Base-by-base conservation (phyloP, 1,140 invertebrate genomes). In the Theocolax elegans region DNA sequence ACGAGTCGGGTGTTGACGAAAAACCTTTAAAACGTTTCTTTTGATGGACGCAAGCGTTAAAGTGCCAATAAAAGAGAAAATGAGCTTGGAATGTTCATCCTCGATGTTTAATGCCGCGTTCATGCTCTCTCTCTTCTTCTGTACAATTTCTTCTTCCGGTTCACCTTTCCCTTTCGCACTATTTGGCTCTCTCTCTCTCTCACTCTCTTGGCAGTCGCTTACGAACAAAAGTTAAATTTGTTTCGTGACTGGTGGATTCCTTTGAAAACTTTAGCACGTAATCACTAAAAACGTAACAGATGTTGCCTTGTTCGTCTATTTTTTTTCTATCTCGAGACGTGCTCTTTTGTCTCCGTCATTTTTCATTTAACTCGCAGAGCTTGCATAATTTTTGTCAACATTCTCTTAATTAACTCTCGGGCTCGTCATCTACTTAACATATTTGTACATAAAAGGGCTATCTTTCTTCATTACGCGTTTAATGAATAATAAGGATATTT, bases 141-240 rank as follows among this genome's bases (percentile, higher is more conserved):
- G 7, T 44, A 3, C 15, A 44, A 3, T 17, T 44, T 15, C 15
- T 15, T 44, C 25, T 17, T 8, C n/a, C 49, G 1, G 1, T 35
- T 15, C 15, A 17, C 23, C 21, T 23, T 53, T 53, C 25, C 49
- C 19, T 4, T 9, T 19, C n/a, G 3, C 15, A 3, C 4, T 13
- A 9, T 8, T 48, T 10, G 8, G n/a, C 23, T 51, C 3, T 23
- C 15, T 51, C 25, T 27, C 23, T 51, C 23, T 51, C 48, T 51
- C 23, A 13, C 12, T 51, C 23, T 51, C 3, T 15, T 54, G 10
- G 25, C 49, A 10, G 31, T 56, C 29, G 29, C 29, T 12, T 56
- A 19, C 38, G 54, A 40, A 62, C 17, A 46, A 53, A 53, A 65
- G 31, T 65, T 42, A 53, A 65, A 65, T 65, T 65, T 44, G 38